Percentiles rank a stretch among this genome's conserved stretches.
phyloP scores from a whole-genome alignment of 2,888 invertebrate species.

The Sussaba pulchella region DNA sequence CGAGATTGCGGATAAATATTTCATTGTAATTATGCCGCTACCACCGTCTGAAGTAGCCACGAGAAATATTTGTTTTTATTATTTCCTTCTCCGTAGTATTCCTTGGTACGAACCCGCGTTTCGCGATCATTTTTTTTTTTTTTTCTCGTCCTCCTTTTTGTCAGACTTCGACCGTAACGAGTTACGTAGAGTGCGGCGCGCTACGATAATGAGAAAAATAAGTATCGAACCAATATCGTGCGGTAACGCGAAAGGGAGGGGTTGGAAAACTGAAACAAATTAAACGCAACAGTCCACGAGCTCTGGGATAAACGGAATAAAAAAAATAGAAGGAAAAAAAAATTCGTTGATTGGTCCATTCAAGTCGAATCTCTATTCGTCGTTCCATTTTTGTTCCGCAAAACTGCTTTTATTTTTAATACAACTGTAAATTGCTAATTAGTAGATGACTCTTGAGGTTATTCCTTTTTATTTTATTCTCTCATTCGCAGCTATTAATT shows the following conservation, averaged over 20 bases:
- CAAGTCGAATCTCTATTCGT: slow-evolving; percentile 2
- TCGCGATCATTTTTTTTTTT: not conserved
- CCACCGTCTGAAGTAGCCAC: not conserved
- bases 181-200: not conserved
- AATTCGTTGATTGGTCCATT: not conserved
- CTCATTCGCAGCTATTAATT: not conserved
- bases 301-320: not conserved
- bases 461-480: too few species aligned
- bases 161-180: not conserved
- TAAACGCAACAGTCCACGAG: slow-evolving; percentile 16
- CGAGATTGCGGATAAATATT: slow-evolving; percentile 7
- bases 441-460: not conserved
- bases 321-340: slow-evolving; percentile 18
- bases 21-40: slow-evolving; percentile 16
- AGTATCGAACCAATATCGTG: slow-evolving; percentile 30
- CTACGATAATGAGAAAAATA: slow-evolving; percentile 23
- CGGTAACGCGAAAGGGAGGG: not conserved
- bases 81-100: not conserved
- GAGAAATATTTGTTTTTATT: slow-evolving; percentile 7
- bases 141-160: not conserved
- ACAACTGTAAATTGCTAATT: slow-evolving; percentile 15
- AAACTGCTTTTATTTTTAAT: slow-evolving; percentile 2
- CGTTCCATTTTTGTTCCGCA: not conserved
- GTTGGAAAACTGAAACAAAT: slow-evolving; percentile 17
- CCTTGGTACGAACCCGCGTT: not conserved